phyloP scores from a whole-genome alignment of 2,888 invertebrate species.

The Cheilosia pagana region DNA sequence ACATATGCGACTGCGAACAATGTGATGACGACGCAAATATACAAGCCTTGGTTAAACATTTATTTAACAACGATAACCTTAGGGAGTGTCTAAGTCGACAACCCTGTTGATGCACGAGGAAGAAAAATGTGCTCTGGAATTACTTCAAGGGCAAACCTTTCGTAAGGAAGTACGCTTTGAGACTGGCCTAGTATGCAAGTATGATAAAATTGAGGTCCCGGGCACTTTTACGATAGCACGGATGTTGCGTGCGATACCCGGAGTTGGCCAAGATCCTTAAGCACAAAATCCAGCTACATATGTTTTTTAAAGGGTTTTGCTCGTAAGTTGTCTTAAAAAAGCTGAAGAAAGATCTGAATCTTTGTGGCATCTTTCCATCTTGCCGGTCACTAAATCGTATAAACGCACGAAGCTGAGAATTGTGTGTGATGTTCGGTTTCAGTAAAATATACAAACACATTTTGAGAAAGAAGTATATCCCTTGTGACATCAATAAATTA shows the following conservation, averaged over 20 bases:
- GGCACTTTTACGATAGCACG: neutral
- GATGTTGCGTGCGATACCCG: neutral
- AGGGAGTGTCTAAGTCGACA: neutral
- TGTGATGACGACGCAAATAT: neutral
- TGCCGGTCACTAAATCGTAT: conserved; percentile 18
- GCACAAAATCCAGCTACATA: conserved; percentile 18
- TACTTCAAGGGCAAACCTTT: conserved; percentile 4
- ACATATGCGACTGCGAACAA: conserved; percentile 17
- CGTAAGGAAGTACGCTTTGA: conserved; percentile 1
- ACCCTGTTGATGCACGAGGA: conserved; percentile 1
- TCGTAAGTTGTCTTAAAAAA: neutral
- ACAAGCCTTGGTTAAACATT: conserved; percentile 10
- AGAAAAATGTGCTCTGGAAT: neutral
- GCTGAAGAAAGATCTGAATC: conserved; percentile 3
- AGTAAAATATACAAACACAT: too few species aligned
- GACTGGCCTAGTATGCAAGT: conserved; percentile 19
- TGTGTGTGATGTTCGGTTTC: neutral
- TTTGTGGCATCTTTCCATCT: too few species aligned
- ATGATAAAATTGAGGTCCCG: neutral
- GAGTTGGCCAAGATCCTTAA: conserved; percentile 16
- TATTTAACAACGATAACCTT: conserved; percentile 1
- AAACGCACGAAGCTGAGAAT: conserved; percentile 14
- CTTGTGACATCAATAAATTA: too few species aligned
- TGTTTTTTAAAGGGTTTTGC: conserved; percentile 20
- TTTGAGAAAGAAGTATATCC: too few species aligned